A percentile compares a stretch with the other conserved stretches of the same genome.
Conservation (phyloP, 1,140 invertebrate species). For the Hirudo medicinalis region DNA sequence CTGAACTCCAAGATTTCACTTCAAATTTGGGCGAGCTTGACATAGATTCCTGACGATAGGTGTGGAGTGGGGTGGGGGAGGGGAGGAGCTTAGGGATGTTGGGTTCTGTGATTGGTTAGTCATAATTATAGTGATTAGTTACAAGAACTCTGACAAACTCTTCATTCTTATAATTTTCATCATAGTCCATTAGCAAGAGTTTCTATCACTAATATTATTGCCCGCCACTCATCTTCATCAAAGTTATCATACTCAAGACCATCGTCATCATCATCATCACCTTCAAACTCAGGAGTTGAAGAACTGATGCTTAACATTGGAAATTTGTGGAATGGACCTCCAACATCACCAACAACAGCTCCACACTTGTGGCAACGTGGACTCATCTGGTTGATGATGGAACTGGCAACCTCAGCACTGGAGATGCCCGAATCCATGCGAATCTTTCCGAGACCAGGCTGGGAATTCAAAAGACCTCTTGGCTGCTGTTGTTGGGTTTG, state of each 20-base stretch:
- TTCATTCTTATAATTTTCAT: not conserved
- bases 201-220: not conserved
- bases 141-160: not conserved
- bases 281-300: slow-evolving; percentile 5
- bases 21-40: not conserved
- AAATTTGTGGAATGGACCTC: not conserved
- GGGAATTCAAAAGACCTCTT: not conserved
- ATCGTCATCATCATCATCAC: slow-evolving; percentile 8
- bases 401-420: slow-evolving; percentile 3
- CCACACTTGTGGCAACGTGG: slow-evolving; percentile 2
- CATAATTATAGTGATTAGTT: too few species aligned
- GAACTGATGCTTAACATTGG: not conserved
- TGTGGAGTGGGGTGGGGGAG: not conserved
- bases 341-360: not conserved
- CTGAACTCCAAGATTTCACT: not conserved
- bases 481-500: not conserved
- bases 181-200: not conserved
- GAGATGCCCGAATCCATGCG: not conserved
- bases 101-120: not conserved
- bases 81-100: not conserved
- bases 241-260: not conserved
- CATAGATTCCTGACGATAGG: not conserved
- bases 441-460: not conserved
- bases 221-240: not conserved
- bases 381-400: not conserved